Evolutionary conservation across 2,113 vertebrate species (phyloP), one percentile per base, ranked within the genome.

Genomic region (Brachyhypopomus gauderio): DNA sequence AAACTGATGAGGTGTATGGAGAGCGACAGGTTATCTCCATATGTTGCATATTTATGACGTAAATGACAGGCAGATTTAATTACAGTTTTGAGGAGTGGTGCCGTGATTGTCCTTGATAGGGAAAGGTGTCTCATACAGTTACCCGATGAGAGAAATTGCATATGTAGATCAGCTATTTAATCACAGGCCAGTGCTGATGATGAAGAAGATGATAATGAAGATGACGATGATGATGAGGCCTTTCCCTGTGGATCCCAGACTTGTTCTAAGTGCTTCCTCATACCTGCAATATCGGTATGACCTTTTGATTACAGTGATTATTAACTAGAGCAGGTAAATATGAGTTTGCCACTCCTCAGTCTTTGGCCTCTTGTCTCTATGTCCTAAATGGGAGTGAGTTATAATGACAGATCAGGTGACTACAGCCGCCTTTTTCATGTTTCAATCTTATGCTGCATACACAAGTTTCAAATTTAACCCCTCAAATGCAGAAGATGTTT

Each of bases 131-230:
- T 34, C 38, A 45, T 6, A 19, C 14, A 34, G 66, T 70, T 55
- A 71, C 76, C 76, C 82, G 77, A 85, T 82, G 81, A 85, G 76
- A 67, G 66, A 67, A 59, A 25, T 76, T 17, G 59, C 78, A 75
- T 72, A 59, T 12, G 6, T 63, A 55, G 77, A 82, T 77, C 62
- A 71, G 30, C 70, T 78, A 70, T 76, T 48, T 73, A 83, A 83
- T 78, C 69, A 86, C 62, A 27, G 71, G 22, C 77, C 63, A 73
- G 63, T 78, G 76, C 76, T 82, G 66, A 56, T 58, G 59, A 56
- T 34, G 59, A 74, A 34, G 66, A 72, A 27, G 38, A 25, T 79
- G 70, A 25, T 81, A 75, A 36, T 82, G 75, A 75, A 11, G 5
- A 11, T 45, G 41, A 45, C 9, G 45, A 52, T 52, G 45, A 52